Evolutionary conservation across 1,140 invertebrate species (phyloP), one percentile per base, ranked within the genome.

Genomic region (Calycopis cecrops): DNA sequence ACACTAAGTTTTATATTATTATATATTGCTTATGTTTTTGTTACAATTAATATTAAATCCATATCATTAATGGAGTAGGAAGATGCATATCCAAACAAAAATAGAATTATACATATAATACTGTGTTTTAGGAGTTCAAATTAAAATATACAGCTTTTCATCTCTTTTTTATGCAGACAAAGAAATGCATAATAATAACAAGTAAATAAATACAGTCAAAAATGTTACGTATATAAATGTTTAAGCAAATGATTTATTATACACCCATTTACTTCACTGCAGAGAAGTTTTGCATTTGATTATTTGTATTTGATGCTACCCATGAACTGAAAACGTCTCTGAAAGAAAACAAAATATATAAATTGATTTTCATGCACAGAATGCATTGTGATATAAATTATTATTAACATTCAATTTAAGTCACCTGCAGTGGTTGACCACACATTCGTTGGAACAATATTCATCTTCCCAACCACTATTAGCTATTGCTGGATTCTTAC

Each of bases 361-460:
- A 37, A 52, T 9, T n/a, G 17, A 44, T 44, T 44, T 17, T 16
- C 14, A 14, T 40, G 12, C n/a, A 40, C 9, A 37, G 9, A 8
- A 40, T 58, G n/a, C 11, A 42, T 38, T 14, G 9, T 14, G 8
- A 52, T 9, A 44, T 52, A 17, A 44, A 49, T 49, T 21, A 11
- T 18, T 35, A 33, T 9, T 48, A 28, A n/a, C 21, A 37, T 38
- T 52, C 57, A n/a, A 37, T 17, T 14, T 49, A 34, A 59, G 18
- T 59, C 87, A 94, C 93, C 93, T 95, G 92, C 97, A 98, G 87
- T 99, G 97, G 76, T 93, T 96, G 67, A 98, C 96, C 59, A 98
- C 97, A 89, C 97, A 99, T 81, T 99, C 97, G 88, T 97, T 98
- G 83, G 95, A 97, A 88, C 97, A 99, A 85, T 98, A 99, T 87